These are phyloP conservation scores for Dastarcus helophoroides DNA, from an alignment of 2,888 invertebrate genomes.

Conservation along the genomic window DNA sequence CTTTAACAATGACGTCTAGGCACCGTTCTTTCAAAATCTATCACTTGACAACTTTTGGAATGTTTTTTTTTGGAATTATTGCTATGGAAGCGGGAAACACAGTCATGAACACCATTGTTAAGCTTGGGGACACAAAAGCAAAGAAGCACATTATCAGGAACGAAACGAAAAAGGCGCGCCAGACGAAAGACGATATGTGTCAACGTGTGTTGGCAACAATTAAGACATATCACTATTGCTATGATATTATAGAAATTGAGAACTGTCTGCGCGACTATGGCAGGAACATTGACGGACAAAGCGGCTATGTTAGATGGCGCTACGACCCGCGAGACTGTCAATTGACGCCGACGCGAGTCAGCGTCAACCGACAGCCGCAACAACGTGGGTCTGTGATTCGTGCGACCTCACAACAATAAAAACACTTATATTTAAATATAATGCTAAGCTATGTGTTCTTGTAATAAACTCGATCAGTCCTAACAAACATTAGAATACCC, in stretches of 20 bases:
- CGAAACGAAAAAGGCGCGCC: constrained; percentile 18
- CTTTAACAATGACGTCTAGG: no score
- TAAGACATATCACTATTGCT: constrained; percentile 32
- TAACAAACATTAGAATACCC: constrained; percentile 31
- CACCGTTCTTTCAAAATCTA: no score
- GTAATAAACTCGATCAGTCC: constrained; percentile 34
- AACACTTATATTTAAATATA: constrained; percentile 31
- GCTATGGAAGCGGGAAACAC: no score
- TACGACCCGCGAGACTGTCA: constrained; percentile 21
- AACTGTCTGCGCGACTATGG: constrained; percentile 31
- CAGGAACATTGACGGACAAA: constrained; percentile 40
- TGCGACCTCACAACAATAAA: constrained; percentile 35
- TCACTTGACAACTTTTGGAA: no score
- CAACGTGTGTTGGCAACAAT: constrained; percentile 26
- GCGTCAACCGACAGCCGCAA: constrained; percentile 28
- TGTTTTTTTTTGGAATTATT: no score
- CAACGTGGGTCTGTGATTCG: constrained; percentile 26
- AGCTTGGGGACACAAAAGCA: constrained; percentile 11
- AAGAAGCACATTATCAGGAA: constrained; percentile 38
- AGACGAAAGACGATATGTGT: constrained; percentile 22
- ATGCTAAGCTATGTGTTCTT: constrained; percentile 23
- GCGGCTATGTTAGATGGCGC: constrained; percentile 31
- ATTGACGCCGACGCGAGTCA: constrained; percentile 11
- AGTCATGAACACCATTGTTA: no score
- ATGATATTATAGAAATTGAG: constrained; percentile 33